These are phyloP conservation scores for Agrilus cyanescens DNA, from an alignment of 2,888 invertebrate genomes.

Conservation along the genomic window DNA sequence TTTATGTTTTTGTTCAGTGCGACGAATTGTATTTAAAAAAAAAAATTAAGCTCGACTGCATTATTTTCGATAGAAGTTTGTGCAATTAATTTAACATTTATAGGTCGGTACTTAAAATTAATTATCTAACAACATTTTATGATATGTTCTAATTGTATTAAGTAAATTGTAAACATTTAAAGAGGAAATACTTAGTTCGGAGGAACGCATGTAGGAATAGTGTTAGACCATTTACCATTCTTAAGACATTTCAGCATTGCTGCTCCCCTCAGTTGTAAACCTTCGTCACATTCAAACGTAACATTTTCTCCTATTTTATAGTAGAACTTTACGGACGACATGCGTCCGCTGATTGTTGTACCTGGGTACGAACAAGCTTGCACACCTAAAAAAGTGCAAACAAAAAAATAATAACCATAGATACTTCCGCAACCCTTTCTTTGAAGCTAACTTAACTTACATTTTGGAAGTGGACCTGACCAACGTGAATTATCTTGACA, in stretches of 20 bases:
- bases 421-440: background rate
- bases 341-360: constrained; percentile 72
- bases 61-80: too few species aligned
- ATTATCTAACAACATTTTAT: too few species aligned
- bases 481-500: constrained; percentile 81
- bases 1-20: too few species aligned
- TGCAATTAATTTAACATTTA: too few species aligned
- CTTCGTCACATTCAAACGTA: constrained; percentile 72
- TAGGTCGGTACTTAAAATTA: too few species aligned
- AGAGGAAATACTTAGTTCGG: too few species aligned
- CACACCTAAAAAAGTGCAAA: constrained; percentile 27
- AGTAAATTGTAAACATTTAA: too few species aligned
- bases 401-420: background rate
- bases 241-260: constrained; percentile 67
- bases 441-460: constrained; percentile 41
- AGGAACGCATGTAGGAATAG: constrained; percentile 60
- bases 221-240: constrained; percentile 78
- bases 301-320: constrained; percentile 79
- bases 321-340: constrained; percentile 80
- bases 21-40: too few species aligned
- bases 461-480: constrained; percentile 75
- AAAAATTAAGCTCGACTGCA: too few species aligned
- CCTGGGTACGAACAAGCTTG: constrained; percentile 80
- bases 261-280: constrained; percentile 61
- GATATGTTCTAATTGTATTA: too few species aligned